Base-by-base conservation (phyloP, 1,140 invertebrate species). In the Sycobia sp. region DNA sequence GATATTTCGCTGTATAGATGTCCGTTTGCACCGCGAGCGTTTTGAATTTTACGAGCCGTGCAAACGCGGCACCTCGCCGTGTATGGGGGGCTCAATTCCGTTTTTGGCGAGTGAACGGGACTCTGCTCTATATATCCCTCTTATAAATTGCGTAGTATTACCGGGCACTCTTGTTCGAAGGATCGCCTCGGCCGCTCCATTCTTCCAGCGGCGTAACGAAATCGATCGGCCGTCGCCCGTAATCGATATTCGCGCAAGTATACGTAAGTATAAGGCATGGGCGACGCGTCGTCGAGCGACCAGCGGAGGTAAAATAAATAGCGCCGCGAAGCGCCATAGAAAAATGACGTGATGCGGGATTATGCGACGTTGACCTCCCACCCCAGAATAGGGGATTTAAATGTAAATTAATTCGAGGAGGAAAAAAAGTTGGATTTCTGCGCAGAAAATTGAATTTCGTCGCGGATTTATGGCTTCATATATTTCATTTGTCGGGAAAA, bases 111-210 rank as follows among this genome's bases (percentile, higher is more conserved):
- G 27, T 16, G 13, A 32, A 16, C 25, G 32, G 47, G 25, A 50
- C 32, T n/a, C 32, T 50, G 29, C 20, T 32, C 47, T 50, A n/a
- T 27, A 11, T 32, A 27, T 50, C 47, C 25, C 47, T 34, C 47
- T 25, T 50, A 50, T 50, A 50, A 50, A 10, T 18, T 27, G 16
- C n/a, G 27, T n/a, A n/a, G n/a, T n/a, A n/a, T n/a, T n/a, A n/a
- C n/a, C n/a, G n/a, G n/a, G 44, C 2, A 23, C 25, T 50, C 39
- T 67, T 63, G 66, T 60, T 61, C 66, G 65, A 38, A 44, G 57
- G 44, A 20, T 61, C 63, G 4, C 66, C 63, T 2, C 18, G 39
- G 8, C 57, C 44, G 50, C 51, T 25, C 66, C 66, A 58, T 58
- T 18, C 34, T 57, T 68, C 64, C 55, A 13, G n/a, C 10, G 0